Percentiles rank a stretch among this genome's conserved stretches.
Evolutionary conservation across 2,888 invertebrate species (phyloP).

Genomic region (Proisotoma minuta): DNA sequence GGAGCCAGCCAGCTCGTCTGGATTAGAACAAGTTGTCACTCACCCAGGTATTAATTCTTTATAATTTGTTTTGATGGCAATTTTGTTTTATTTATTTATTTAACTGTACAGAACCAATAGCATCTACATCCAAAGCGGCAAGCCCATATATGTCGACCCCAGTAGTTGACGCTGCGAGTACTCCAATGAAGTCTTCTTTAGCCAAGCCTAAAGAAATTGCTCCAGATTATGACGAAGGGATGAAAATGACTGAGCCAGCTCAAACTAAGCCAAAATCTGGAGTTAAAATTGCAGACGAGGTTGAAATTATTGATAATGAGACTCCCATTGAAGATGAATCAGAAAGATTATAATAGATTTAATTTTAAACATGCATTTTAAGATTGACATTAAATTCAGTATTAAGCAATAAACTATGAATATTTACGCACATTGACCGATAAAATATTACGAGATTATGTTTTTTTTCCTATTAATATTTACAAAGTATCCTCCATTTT

Average conservation of each 20-base stretch:
- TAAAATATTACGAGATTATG: background rate
- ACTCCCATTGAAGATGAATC: background rate
- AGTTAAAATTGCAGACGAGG: constrained; percentile 9
- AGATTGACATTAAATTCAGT: background rate
- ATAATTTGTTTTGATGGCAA: background rate
- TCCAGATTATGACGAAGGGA: constrained; percentile 8
- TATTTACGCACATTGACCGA: background rate
- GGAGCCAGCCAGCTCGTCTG: background rate
- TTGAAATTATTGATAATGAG: constrained; percentile 3
- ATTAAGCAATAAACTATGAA: too few species aligned
- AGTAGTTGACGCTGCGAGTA: background rate
- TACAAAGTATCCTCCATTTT: constrained; percentile 7
- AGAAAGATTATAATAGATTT: background rate
- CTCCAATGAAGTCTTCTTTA: constrained; percentile 2
- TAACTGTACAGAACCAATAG: background rate
- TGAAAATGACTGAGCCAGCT: background rate
- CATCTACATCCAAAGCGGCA: background rate
- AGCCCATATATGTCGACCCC: background rate
- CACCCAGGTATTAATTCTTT: background rate
- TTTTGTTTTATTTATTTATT: background rate
- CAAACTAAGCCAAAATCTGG: background rate
- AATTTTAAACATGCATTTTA: background rate
- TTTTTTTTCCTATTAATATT: background rate
- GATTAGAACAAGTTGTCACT: background rate
- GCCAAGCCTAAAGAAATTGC: constrained; percentile 10